Evolutionary conservation across 2,113 vertebrate species (phyloP), one percentile per base, ranked within the genome.

Genomic region (Prunella fulvescens): DNA sequence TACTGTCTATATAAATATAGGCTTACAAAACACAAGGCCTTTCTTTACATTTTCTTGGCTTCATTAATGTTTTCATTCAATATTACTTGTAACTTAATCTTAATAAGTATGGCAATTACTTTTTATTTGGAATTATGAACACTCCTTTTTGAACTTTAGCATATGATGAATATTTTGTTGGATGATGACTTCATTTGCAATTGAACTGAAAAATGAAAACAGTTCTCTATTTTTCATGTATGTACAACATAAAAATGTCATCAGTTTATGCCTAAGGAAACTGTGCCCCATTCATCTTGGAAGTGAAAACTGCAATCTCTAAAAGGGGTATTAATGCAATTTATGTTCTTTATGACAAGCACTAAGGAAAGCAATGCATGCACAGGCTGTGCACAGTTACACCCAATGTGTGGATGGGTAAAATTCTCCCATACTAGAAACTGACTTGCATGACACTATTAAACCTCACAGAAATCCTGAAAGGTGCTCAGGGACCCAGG

Each of bases 21-120:
- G 25, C 45, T 73, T 77, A 78, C 39, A 94, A 83, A 91, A 70
- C 39, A 88, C 40, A 72, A 61, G 50, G 42, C 25, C 69, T 77
- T 70, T 80, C 80, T 83, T 83, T 72, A 83, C 9, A 22, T 86
- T 83, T 88, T 86, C 54, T 86, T 92, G 76, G 80, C 80, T 79
- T 78, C 7, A 4, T 88, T 74, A 82, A 76, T 47, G 53, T 82
- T 88, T 91, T 76, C 40, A 67, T 64, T 15, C 37, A 58, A 42
- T 58, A 81, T 57, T 94, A 83, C 31, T 70, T 44, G 26, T 88
- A 82, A 92, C 29, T 62, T 78, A 40, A 81, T 62, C 74, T 80
- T 54, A 90, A 0, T 73, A 90, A 94, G 45, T 90, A 73, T 5
- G 8, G 51, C 66, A 79, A 87, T 85, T 90, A 82, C 53, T 88